Percentiles rank a stretch among this genome's conserved stretches.
Conservation (phyloP, 2,888 invertebrate species). For the Harpalus rufipes region DNA sequence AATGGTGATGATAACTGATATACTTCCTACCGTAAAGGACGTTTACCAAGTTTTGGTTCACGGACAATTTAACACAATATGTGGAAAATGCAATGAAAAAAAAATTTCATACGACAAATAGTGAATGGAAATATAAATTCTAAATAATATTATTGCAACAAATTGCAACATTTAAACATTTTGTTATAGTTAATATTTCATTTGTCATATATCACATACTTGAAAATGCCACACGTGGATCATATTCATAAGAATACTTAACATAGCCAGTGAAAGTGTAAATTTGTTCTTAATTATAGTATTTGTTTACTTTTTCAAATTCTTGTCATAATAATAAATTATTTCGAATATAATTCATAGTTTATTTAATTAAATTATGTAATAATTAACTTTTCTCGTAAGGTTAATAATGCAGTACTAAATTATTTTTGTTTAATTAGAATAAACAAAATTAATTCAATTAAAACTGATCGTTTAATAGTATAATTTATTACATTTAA, state of each 20-base stretch:
- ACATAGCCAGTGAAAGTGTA: conserved; percentile 28
- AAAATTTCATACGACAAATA: too few relatives aligned
- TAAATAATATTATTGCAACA: too few relatives aligned
- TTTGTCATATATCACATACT: background rate
- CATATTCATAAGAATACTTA: background rate
- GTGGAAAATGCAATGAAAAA: too few relatives aligned
- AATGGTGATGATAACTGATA: too few relatives aligned
- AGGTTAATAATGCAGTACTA: background rate
- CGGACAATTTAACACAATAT: too few relatives aligned
- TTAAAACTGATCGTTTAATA: background rate
- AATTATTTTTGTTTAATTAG: background rate
- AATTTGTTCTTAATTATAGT: conserved; percentile 16
- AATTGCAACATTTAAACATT: background rate
- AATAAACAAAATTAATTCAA: conserved; percentile 15
- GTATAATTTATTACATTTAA: conserved; percentile 35
- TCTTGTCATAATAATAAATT: background rate
- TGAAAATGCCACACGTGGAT: conserved; percentile 6
- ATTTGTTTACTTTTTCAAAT: conserved; percentile 14
- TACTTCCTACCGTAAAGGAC: too few relatives aligned
- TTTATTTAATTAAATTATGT: conserved; percentile 4
- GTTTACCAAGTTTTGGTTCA: too few relatives aligned
- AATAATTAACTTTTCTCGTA: background rate
- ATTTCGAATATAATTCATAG: background rate
- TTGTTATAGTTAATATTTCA: background rate
- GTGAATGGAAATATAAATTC: too few relatives aligned